These are phyloP conservation scores for Meiosimyza platycephala DNA, from an alignment of 2,888 invertebrate genomes.

Conservation along the genomic window DNA sequence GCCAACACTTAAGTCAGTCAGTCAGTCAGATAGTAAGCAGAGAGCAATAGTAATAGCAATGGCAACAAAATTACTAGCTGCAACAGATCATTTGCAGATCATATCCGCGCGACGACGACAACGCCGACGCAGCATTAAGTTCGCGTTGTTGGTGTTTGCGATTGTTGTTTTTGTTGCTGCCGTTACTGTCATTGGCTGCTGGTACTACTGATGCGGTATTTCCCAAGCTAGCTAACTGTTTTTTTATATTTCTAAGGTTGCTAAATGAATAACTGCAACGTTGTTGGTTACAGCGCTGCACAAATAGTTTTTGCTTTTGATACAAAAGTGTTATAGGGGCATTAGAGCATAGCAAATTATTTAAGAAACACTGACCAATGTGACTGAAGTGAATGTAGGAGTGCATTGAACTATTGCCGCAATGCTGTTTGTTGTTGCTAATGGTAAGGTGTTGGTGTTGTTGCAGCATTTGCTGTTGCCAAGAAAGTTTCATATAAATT, in stretches of 20 bases:
- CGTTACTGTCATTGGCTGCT: slow-evolving; percentile 17
- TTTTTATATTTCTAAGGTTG: slow-evolving; percentile 17
- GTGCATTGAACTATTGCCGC: slow-evolving; percentile 39
- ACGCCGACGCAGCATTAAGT: slow-evolving; percentile 46
- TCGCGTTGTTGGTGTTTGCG: background rate
- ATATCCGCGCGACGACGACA: slow-evolving; percentile 11
- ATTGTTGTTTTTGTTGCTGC: slow-evolving; percentile 23
- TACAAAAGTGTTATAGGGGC: slow-evolving; percentile 4
- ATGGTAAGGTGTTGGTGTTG: slow-evolving; percentile 14
- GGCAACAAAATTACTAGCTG: too few species aligned
- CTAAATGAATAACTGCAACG: slow-evolving; percentile 1
- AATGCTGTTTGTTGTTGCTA: slow-evolving; percentile 19
- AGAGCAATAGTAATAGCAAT: too few species aligned
- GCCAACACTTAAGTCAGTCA: slow-evolving; percentile 15
- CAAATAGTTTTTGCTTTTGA: background rate
- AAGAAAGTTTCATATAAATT: background rate
- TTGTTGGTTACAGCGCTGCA: slow-evolving; percentile 8
- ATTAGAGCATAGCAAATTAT: background rate
- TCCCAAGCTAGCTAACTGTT: slow-evolving; percentile 16
- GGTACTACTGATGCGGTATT: slow-evolving; percentile 6
- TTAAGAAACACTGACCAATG: slow-evolving; percentile 19
- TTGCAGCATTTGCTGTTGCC: slow-evolving; percentile 17
- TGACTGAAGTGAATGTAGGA: slow-evolving; percentile 3
- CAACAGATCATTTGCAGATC: slow-evolving; percentile 22
- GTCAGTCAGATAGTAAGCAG: background rate